These are phyloP conservation scores for Catajapyx aquilonaris DNA, from an alignment of 1,140 invertebrate species.

Conservation along the genomic window DNA sequence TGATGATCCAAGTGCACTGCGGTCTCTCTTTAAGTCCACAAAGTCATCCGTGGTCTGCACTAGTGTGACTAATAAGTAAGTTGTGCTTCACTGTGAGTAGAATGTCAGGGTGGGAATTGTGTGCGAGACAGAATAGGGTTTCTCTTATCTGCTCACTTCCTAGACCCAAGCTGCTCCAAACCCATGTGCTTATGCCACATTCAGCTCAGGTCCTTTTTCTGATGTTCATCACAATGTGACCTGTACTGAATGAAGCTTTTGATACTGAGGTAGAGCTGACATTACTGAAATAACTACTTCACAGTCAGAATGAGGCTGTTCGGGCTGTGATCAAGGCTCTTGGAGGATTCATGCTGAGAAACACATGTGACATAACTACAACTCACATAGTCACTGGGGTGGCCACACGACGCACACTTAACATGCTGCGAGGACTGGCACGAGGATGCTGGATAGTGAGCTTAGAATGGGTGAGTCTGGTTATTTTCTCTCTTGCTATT, in stretches of 20 bases:
- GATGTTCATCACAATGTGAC: neutral
- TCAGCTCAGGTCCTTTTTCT: neutral
- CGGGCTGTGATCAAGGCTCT: too few species aligned
- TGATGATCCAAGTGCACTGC: neutral
- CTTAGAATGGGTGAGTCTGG: slow-evolving; percentile 27
- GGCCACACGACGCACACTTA: slow-evolving; percentile 27
- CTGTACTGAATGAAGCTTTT: neutral
- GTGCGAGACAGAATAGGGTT: slow-evolving; percentile 23
- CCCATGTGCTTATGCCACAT: neutral
- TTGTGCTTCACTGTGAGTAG: slow-evolving; percentile 11
- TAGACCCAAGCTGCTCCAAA: slow-evolving; percentile 10
- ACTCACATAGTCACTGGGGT: slow-evolving; percentile 29
- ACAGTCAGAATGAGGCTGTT: too few species aligned
- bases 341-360: neutral
- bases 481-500: slow-evolving; percentile 2
- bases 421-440: slow-evolving; percentile 27
- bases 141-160: slow-evolving; percentile 23
- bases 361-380: neutral
- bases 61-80: slow-evolving; percentile 13
- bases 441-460: slow-evolving; percentile 31
- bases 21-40: too few species aligned
- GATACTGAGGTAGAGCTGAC: too few species aligned
- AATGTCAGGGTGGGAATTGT: slow-evolving; percentile 15
- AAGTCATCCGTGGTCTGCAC: slow-evolving; percentile 13
- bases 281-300: too few species aligned